Percentiles rank a stretch among this genome's conserved stretches.
These are phyloP conservation scores for Euleptes europaea DNA, from an alignment of 2,113 vertebrate genomes.

Conservation along the genomic window DNA sequence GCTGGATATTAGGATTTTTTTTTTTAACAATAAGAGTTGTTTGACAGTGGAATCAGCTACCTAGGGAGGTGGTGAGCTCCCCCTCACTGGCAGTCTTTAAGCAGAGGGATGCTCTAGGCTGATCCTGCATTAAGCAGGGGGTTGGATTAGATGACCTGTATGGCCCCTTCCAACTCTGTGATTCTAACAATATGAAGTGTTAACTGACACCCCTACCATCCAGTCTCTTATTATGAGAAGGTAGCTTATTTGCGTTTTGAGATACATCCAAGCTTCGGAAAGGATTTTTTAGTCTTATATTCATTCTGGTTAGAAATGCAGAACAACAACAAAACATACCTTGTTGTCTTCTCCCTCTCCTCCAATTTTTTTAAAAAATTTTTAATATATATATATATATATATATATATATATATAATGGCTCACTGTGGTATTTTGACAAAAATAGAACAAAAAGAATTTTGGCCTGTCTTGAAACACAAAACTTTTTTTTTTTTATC, in stretches of 20 bases:
- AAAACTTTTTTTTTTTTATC: neutral
- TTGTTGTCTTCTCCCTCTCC: neutral
- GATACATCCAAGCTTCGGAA: neutral
- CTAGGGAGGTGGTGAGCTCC: too few species aligned
- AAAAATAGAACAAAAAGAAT: neutral
- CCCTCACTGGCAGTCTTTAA: too few species aligned
- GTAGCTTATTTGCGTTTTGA: neutral
- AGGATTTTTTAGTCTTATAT: neutral
- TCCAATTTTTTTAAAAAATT: neutral
- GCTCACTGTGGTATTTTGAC: neutral
- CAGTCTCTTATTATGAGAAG: conserved; percentile 6
- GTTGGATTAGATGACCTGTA: too few species aligned
- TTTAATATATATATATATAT: too few species aligned
- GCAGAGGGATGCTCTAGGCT: too few species aligned
- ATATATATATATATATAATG: too few species aligned
- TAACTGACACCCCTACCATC: neutral
- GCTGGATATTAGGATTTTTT: too few species aligned
- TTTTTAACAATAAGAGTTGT: too few species aligned
- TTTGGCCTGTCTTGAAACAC: neutral
- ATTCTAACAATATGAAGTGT: neutral
- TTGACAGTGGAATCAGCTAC: too few species aligned
- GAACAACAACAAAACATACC: neutral
- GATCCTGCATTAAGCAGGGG: too few species aligned
- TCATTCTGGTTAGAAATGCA: neutral
- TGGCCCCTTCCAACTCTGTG: too few species aligned